Evolutionary conservation across 2,797 vertebrate genomes (phyloP), one percentile per base, ranked within the genome.

Genomic region (Gambusia yucatana): DNA sequence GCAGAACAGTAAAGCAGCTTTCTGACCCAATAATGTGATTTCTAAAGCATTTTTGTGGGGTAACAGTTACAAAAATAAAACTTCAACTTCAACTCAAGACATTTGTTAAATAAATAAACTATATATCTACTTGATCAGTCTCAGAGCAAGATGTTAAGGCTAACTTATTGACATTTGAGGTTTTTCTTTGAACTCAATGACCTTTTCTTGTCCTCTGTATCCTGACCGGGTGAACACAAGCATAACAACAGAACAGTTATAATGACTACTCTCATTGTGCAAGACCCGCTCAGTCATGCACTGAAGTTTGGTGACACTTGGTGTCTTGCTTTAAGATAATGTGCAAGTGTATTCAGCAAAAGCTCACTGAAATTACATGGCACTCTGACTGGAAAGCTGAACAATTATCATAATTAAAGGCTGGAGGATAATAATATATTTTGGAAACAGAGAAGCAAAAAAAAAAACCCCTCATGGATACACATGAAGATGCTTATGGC

Each of bases 21-120:
- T 86, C 86, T 92, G 90, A 90, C 83, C 83, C 78, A 52, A 81
- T 81, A 76, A 1, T 73, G 78, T 52, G 73, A 81, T 82, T 84
- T 86, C 73, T 43, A 65, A 85, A 92, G 84, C 82, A 78, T 80
- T 79, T 75, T 44, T 75, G 77, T 47, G 77, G 78, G 80, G 78
- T 83, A 81, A 80, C 28, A 0, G 83, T 8, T 72, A 57, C 78
- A 79, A 84, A 82, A 89, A 84, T 52, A 59, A 78, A 52, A 46
- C 59, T 75, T 77, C 73, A 78, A 80, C 41, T 75, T 47, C 8
- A 43, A 13, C 72, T 70, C 61, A 57, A 59, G 33, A 61, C 22
- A 72, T 77, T 9, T 22, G 57, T 82, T 47, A 82, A 83, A 82
- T 61, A 65, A 59, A 83, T 71, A 20, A 71, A 55, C 22, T 72